Conservation (phyloP, 2,797 vertebrate genomes). For the Lacerta agilis region DNA sequence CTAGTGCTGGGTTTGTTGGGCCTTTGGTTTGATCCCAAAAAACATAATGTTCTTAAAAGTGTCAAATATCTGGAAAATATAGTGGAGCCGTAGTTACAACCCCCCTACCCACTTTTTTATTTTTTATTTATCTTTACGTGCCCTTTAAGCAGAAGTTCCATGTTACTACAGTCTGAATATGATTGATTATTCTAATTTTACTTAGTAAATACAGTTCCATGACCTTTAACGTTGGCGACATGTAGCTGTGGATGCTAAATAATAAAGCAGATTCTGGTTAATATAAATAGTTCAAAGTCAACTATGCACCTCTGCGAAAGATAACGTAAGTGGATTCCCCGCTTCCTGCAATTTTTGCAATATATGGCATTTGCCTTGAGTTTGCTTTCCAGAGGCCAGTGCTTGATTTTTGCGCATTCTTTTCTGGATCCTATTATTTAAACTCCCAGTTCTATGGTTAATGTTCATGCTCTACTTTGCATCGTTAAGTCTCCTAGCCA, state of each 20-base stretch:
- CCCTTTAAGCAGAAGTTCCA: slow-evolving; percentile 26
- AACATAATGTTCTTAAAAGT: not conserved
- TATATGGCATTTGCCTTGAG: slow-evolving; percentile 15
- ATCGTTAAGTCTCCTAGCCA: slow-evolving; percentile 73
- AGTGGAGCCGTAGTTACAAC: slow-evolving; percentile 1
- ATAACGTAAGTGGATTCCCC: not conserved
- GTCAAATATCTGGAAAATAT: slow-evolving; percentile 27
- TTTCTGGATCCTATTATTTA: slow-evolving; percentile 59
- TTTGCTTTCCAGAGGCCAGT: not conserved
- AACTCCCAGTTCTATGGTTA: slow-evolving; percentile 56
- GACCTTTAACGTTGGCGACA: slow-evolving; percentile 36
- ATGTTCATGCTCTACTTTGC: slow-evolving; percentile 69
- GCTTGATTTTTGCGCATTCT: slow-evolving; percentile 44
- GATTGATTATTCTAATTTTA: slow-evolving; percentile 55
- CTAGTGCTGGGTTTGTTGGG: not conserved
- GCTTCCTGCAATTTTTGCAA: not conserved
- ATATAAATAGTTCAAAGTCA: slow-evolving; percentile 36
- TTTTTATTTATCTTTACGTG: slow-evolving; percentile 15
- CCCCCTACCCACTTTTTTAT: not conserved
- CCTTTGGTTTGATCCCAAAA: not conserved
- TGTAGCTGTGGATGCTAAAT: slow-evolving; percentile 29
- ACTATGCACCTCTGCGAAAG: not conserved
- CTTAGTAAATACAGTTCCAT: slow-evolving; percentile 32
- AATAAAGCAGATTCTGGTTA: slow-evolving; percentile 45
- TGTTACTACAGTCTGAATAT: slow-evolving; percentile 33